Evolutionary conservation across 2,888 invertebrate species (phyloP), one percentile per base, ranked within the genome.

Genomic region (Drosophila suboccidentalis): DNA sequence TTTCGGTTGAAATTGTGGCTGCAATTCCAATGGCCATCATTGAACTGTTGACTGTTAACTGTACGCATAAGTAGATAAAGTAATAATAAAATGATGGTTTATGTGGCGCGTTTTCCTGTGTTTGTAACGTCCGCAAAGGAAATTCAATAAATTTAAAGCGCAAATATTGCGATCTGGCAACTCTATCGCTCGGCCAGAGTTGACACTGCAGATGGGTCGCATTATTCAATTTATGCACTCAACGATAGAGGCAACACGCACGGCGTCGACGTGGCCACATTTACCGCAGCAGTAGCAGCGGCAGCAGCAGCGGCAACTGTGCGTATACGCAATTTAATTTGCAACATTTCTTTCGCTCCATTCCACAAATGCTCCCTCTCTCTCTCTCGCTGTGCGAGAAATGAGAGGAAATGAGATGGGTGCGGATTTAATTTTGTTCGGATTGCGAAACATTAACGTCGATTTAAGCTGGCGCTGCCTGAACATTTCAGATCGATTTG

Each of bases 301-400:
- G 67, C 80, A 71, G 65, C 80, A 70, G 67, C 80, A 71, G 50
- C 39, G 71, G 67, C 80, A 75, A 78, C 85, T 46, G 68, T 69
- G 80, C 87, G 83, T 82, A 80, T 87, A 82, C 87, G 82, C 80
- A 84, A 84, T 87, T 87, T 78, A 75, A 84, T 84, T 80, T 73
- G 58, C 64, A 69, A 62, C 78, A 72, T 58, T 68, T 77, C 58
- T 72, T 32, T 50, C 38, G 13, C 51, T 36, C 39, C 17, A 3
- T 11, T 15, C 17, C 6, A 19, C 39, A 10, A 13, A 36, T 54
- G 34, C 61, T 9, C 15, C 10, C 8, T 59, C 39, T n/a, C 10
- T 36, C 17, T 17, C 41, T n/a, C 15, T 13, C n/a, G 61, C 58
- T 29, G 61, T 67, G 83, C n/a, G 65, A 72, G 71, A 75, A 78